These are phyloP conservation scores for Tanypteryx hageni DNA, from an alignment of 2,888 invertebrate genomes.

Conservation along the genomic window DNA sequence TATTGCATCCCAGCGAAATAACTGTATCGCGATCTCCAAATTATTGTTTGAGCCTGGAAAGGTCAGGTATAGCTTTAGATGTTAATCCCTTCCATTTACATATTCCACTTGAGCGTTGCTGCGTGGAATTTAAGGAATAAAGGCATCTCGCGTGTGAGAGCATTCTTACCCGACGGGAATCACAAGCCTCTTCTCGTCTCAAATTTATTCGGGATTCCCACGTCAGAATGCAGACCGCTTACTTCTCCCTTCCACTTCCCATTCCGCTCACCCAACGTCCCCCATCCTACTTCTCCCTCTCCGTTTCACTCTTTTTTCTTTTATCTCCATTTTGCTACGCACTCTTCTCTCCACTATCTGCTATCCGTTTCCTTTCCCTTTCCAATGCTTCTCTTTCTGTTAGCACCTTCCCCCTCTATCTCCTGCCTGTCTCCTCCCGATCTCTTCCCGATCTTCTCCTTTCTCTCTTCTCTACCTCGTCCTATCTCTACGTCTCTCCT, in stretches of 20 bases:
- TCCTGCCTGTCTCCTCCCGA: background rate
- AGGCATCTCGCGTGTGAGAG: background rate
- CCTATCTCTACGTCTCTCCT: no score
- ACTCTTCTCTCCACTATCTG: no score
- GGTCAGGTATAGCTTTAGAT: background rate
- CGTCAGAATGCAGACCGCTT: background rate
- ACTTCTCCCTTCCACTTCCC: background rate
- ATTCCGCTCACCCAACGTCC: background rate
- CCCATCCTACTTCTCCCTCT: background rate
- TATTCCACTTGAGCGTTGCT: background rate
- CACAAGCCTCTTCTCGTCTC: slow-evolving; percentile 7
- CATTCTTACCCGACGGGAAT: background rate
- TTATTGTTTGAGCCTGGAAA: background rate
- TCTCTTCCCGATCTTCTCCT: background rate
- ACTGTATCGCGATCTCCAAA: background rate
- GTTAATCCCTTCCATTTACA: background rate
- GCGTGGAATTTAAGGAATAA: background rate
- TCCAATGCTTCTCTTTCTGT: no score
- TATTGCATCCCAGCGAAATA: background rate
- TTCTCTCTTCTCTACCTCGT: no score
- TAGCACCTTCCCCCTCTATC: no score
- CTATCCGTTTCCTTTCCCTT: no score
- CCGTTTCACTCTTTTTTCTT: background rate
- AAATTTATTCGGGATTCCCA: slow-evolving; percentile 4
- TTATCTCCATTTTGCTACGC: no score